Percentiles rank a stretch among this genome's conserved stretches.
Evolutionary conservation across 1,140 invertebrate genomes (phyloP).

Genomic region (Pseudomyrmex flavicornis): DNA sequence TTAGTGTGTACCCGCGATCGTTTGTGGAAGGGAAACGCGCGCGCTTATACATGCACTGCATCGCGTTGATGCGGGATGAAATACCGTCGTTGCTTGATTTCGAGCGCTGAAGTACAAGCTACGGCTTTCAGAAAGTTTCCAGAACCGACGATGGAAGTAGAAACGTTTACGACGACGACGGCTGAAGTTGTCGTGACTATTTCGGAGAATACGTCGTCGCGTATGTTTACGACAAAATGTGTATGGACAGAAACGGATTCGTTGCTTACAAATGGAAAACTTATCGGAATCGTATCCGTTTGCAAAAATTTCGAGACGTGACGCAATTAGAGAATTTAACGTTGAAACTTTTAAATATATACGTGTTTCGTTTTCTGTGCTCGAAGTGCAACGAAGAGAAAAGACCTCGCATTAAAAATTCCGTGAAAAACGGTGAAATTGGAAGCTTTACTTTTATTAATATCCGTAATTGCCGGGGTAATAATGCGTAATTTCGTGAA

Average conservation of each 20-base stretch:
- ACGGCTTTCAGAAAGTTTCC: constrained; percentile 49
- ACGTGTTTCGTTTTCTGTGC: background rate
- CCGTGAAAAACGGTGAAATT: background rate
- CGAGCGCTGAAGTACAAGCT: constrained; percentile 29
- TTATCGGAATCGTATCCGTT: background rate
- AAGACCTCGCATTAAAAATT: background rate
- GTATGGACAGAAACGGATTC: constrained; percentile 15
- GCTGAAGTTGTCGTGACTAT: constrained; percentile 44
- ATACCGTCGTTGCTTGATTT: constrained; percentile 53
- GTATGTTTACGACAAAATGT: constrained; percentile 28
- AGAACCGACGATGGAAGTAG: background rate
- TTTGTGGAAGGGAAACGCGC: constrained; percentile 18
- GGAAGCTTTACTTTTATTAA: constrained; percentile 5
- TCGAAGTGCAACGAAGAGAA: background rate
- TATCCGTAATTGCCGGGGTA: constrained; percentile 35
- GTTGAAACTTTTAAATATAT: background rate
- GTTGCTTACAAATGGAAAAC: background rate
- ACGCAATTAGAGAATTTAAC: background rate
- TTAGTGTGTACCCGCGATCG: constrained; percentile 22
- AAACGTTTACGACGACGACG: constrained; percentile 45
- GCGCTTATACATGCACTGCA: constrained; percentile 8
- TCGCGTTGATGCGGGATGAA: constrained; percentile 45
- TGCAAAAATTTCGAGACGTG: background rate
- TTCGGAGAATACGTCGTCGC: constrained; percentile 29
- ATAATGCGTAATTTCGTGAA: constrained; percentile 33